Percentiles rank a stretch among this genome's conserved stretches.
phyloP scores from a whole-genome alignment of 2,888 invertebrate genomes.

The Clusia tigrina region DNA sequence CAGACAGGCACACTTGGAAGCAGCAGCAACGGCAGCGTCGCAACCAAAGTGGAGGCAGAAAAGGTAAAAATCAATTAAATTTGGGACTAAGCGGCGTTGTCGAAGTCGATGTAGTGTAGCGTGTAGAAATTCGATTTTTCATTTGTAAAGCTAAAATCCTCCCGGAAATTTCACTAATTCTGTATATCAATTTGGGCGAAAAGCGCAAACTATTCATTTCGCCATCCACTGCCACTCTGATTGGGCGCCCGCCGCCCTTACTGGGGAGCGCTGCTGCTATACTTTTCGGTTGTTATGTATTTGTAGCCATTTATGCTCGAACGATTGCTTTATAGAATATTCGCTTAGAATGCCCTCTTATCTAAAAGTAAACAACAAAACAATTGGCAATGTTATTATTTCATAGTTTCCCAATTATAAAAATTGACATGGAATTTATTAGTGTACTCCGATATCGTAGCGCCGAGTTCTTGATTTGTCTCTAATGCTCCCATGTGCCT shows the following conservation, averaged over 20 bases:
- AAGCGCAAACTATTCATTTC: constrained; percentile 45
- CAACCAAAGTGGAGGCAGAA: background rate
- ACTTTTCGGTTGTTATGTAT: background rate
- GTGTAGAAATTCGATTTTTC: background rate
- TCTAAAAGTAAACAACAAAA: background rate
- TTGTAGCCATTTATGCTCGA: background rate
- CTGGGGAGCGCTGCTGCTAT: no score
- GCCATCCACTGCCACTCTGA: constrained; percentile 34
- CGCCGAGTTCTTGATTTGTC: background rate
- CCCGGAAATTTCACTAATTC: background rate
- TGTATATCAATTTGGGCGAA: background rate
- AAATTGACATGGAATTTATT: background rate
- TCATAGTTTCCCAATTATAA: background rate
- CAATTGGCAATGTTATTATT: background rate
- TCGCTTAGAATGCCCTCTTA: no score
- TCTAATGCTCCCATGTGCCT: background rate
- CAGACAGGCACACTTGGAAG: background rate
- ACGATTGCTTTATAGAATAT: background rate
- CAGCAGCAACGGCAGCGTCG: background rate
- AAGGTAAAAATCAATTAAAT: constrained; percentile 6
- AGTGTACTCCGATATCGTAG: background rate
- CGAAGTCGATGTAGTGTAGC: no score
- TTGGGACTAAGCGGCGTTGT: background rate
- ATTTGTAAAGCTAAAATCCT: background rate
- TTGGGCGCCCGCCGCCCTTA: constrained; percentile 49